Evolutionary conservation across 2,113 vertebrate species (phyloP).

Genomic region (Eubucco bourcierii): DNA sequence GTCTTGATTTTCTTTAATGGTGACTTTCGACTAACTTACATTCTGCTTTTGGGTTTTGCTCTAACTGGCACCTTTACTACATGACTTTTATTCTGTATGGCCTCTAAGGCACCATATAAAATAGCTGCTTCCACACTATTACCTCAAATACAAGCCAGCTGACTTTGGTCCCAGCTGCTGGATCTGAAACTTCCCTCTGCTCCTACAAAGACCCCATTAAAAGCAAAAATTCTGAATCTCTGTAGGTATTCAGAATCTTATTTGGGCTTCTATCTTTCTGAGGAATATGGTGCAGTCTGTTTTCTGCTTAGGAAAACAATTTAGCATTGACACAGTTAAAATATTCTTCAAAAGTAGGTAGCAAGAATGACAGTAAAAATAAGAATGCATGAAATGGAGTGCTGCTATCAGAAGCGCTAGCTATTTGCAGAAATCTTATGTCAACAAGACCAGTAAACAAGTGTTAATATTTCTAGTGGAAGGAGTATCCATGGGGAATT

Average conservation of each 20-base stretch:
- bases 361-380: not conserved
- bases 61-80: conserved; percentile 24
- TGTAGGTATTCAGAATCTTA: not conserved
- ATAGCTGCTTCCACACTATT: not conserved
- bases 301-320: not conserved
- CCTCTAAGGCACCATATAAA: conserved; percentile 7
- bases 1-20: not conserved
- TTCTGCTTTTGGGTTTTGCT: conserved; percentile 9
- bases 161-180: not conserved
- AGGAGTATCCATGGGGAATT: conserved; percentile 65
- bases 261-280: not conserved
- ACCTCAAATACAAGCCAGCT: conserved; percentile 7
- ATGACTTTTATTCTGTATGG: not conserved
- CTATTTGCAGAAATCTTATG: conserved; percentile 73
- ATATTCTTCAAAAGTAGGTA: not conserved
- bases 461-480: conserved; percentile 78
- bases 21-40: not conserved
- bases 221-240: not conserved
- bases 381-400: not conserved
- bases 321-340: not conserved
- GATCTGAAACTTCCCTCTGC: not conserved
- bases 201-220: not conserved
- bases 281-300: not conserved
- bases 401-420: conserved; percentile 32
- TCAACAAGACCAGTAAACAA: conserved; percentile 78